These are phyloP conservation scores for Hippocampus comes DNA, from an alignment of 2,113 vertebrate genomes.

Conservation along the genomic window DNA sequence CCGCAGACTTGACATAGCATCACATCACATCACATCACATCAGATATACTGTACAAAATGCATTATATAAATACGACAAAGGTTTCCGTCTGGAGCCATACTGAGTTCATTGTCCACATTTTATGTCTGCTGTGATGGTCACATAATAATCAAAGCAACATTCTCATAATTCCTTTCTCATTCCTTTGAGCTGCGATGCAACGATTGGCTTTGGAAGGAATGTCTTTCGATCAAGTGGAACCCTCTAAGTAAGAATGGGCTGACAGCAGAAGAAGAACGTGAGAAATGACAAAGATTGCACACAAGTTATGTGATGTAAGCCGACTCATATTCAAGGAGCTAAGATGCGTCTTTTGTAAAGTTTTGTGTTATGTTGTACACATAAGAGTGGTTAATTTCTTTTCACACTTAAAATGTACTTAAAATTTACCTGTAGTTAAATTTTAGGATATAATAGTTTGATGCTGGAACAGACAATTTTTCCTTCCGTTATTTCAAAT, in stretches of 20 bases:
- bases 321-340: background rate
- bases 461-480: background rate
- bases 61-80: background rate
- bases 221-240: conserved; percentile 3
- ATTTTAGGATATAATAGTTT: background rate
- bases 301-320: background rate
- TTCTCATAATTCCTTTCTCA: background rate
- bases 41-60: background rate
- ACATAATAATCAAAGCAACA: background rate
- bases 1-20: conserved; percentile 23
- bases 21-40: background rate
- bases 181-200: background rate
- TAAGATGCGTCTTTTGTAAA: background rate
- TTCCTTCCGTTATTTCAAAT: background rate
- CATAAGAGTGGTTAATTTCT: background rate
- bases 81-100: background rate
- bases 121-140: background rate
- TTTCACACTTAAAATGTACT: background rate
- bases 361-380: background rate
- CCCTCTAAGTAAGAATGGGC: too few relatives aligned
- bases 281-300: background rate
- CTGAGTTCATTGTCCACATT: background rate
- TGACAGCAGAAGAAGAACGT: background rate
- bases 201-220: background rate
- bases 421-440: background rate